Evolutionary conservation across 1,140 invertebrate species (phyloP), one percentile per base, ranked within the genome.

Genomic region (Trichonephila inaurata): DNA sequence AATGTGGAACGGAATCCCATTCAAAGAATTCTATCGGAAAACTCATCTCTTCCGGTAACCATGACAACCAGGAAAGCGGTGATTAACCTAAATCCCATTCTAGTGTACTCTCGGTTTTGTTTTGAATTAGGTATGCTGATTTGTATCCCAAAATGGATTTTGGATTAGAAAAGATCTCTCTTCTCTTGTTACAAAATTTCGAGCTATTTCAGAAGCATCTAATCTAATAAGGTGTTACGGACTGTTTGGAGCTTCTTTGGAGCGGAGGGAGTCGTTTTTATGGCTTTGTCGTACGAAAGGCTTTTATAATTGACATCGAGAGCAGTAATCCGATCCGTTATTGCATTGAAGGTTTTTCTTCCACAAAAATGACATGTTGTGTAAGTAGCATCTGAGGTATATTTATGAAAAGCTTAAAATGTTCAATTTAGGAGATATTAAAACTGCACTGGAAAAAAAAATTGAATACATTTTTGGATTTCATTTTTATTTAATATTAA

Each of bases 31-130:
- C 86, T 88, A 93, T 93, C 69, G 92, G 92, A 93, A 93, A 93
- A 93, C 92, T 81, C 86, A 93, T 93, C 92, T 93, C 92, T 64
- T 58, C 44, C 24, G 21, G 86, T 93, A 40, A 28, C 92, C 69
- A 89, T 93, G 86, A 60, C 64, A 81, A 93, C 92, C 33, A 21
- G 86, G 88, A 64, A 88, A 89, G 86, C 86, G 86, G 92, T 93
- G 86, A 93, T 93, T 93, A 93, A 93, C 92, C 92, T 58, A 93
- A 93, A 93, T 93, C 92, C 92, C 28, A 28, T 89, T 93, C 62
- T 21, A 93, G 85, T 89, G 85, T 82, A 89, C 86, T 21, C 18
- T 89, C 66, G 92, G 86, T 93, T 93, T 93, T 93, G 92, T 93
- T 77, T 66, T 66, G 86, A 93, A 93, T 93, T 93, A 93, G 86